Base-by-base conservation (phyloP, 2,113 vertebrate genomes). In the Tylochromis polylepis region DNA sequence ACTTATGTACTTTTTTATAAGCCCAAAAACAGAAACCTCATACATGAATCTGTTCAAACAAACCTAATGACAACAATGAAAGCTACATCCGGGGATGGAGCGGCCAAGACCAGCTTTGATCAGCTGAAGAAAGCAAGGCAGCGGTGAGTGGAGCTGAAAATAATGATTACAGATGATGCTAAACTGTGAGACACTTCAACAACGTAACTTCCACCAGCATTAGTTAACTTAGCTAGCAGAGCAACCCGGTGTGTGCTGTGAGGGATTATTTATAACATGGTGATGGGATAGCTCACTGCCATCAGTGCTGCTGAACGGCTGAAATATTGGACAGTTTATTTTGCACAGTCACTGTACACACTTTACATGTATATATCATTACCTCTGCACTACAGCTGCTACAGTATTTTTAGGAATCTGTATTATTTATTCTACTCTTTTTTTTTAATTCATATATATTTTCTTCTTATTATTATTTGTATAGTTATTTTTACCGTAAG, bases 381-480 rank as follows among this genome's bases (percentile, higher is more conserved):
- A 34, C 58, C 58, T 60, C 0, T 20, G 58, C 29, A 60, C 58
- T 2, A 34, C 29, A 34, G 29, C 58, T 60, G 58, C 58, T 34
- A 34, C 16, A 60, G 58, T 60, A n/a, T n/a, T n/a, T n/a, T n/a
- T n/a, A n/a, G n/a, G n/a, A 60, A 20, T 60, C 16, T 34, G 16
- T 0, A 6, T 60, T 20, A 60, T 60, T 60, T 29, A 60, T 34
- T 60, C 58, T 60, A 60, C 29, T 60, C 16, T 60, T 34, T 60
- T 34, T 20, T 60, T 60, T n/a, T n/a, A n/a, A 18, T 18, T 31
- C 10, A 31, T 60, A 0, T 59, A 2, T 59, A 1, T 31, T 6
- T 60, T 27, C 0, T 57, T 3, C 0, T 59, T 16, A 0, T 31
- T 58, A 3, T 59, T 60, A 31, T 59, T 59, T 59, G 1, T 31